A percentile compares a stretch with the other conserved stretches of the same genome.
Conservation (phyloP, 2,113 vertebrate species). For the Stegastes partitus region DNA sequence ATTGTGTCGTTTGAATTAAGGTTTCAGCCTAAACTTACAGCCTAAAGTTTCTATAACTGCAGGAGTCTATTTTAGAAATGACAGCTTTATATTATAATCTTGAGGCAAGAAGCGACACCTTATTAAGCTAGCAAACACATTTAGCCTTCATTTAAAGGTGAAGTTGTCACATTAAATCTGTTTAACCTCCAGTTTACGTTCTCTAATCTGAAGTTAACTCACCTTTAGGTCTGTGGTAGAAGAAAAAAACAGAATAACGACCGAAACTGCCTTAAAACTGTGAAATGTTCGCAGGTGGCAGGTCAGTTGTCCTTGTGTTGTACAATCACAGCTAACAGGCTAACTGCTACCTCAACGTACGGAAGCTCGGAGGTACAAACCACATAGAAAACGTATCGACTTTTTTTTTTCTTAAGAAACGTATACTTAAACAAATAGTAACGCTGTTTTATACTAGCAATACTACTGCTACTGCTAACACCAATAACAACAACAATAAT, state of each 20-base stretch:
- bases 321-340: neutral
- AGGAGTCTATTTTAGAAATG: no score
- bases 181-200: neutral
- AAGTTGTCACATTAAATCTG: neutral
- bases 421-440: no score
- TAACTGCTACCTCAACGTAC: conserved; percentile 9
- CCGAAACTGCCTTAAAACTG: neutral
- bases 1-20: no score
- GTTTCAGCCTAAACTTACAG: no score
- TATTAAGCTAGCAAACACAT: no score
- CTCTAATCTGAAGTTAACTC: neutral
- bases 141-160: no score
- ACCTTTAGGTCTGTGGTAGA: neutral
- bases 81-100: no score
- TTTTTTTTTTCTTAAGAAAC: no score
- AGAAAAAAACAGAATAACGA: neutral
- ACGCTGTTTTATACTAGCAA: no score
- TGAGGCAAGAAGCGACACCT: no score
- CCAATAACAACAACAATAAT: no score
- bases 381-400: neutral
- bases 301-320: conserved; percentile 13
- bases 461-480: neutral
- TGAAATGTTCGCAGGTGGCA: neutral
- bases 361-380: conserved; percentile 30
- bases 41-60: no score